A percentile compares a stretch with the other conserved stretches of the same genome.
Conservation (phyloP, 2,113 vertebrate species). For the Hiodon tergisus region DNA sequence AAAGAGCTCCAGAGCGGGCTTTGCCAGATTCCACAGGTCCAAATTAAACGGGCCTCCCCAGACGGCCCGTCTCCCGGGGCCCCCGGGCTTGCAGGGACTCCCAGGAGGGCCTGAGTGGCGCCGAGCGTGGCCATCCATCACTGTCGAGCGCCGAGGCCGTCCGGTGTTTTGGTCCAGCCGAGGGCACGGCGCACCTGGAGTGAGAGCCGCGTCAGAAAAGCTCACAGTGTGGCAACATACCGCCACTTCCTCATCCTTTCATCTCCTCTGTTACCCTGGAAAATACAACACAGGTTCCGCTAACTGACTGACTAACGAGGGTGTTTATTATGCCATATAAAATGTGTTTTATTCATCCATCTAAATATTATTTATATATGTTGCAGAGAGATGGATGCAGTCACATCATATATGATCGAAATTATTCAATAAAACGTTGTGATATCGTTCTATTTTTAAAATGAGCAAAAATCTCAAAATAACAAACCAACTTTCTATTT, state of each 20-base stretch:
- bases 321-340: too few relatives aligned
- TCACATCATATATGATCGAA: too few relatives aligned
- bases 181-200: conserved; percentile 11
- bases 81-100: conserved; percentile 44
- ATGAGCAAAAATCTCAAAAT: too few relatives aligned
- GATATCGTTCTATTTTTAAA: too few relatives aligned
- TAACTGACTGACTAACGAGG: too few relatives aligned
- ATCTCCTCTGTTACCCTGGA: too few relatives aligned
- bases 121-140: conserved; percentile 63
- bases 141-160: conserved; percentile 50
- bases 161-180: conserved; percentile 7
- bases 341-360: too few relatives aligned
- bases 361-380: too few relatives aligned
- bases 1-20: conserved; percentile 34
- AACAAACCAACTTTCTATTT: too few relatives aligned
- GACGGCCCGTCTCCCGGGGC: conserved; percentile 42
- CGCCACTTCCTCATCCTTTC: neutral
- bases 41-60: conserved; percentile 59
- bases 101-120: conserved; percentile 57
- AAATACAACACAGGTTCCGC: too few relatives aligned
- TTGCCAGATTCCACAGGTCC: conserved; percentile 63
- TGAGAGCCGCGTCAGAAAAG: neutral
- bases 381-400: too few relatives aligned
- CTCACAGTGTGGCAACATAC: neutral
- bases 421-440: too few relatives aligned